Evolutionary conservation across 2,797 vertebrate species (phyloP).

Genomic region (Poecile montanus): DNA sequence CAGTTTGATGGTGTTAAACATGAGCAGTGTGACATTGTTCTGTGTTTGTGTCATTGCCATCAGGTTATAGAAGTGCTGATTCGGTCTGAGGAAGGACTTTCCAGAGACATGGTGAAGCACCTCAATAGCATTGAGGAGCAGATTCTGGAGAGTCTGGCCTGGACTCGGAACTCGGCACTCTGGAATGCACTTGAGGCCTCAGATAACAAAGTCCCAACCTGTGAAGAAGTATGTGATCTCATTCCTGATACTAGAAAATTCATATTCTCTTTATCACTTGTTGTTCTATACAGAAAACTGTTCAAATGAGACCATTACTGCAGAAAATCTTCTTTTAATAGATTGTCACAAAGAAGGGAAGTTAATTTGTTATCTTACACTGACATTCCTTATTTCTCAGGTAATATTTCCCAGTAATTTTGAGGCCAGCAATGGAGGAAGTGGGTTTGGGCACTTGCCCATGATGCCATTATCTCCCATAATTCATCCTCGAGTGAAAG

Average conservation of each 20-base stretch:
- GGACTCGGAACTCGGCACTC: constrained; percentile 85
- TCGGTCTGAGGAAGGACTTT: constrained; percentile 94
- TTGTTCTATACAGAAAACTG: background rate
- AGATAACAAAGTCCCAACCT: constrained; percentile 87
- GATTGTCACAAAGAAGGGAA: background rate
- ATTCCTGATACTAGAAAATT: background rate
- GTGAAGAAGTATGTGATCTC: constrained; percentile 89
- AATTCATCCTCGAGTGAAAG: constrained; percentile 92
- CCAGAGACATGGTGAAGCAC: constrained; percentile 97
- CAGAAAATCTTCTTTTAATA: background rate
- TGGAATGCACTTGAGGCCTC: constrained; percentile 87
- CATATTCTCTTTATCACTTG: background rate
- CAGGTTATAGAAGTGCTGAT: constrained; percentile 98
- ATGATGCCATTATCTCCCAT: constrained; percentile 91
- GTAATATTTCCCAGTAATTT: constrained; percentile 94
- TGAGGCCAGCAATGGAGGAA: constrained; percentile 80
- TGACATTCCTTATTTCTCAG: constrained; percentile 71
- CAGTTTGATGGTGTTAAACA: background rate
- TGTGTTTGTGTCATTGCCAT: background rate
- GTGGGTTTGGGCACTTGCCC: constrained; percentile 84
- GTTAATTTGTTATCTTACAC: background rate
- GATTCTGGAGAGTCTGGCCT: constrained; percentile 92
- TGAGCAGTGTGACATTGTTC: background rate
- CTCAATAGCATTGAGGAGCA: constrained; percentile 95
- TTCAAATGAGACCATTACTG: background rate